Percentiles rank a stretch among this genome's conserved stretches.
Conservation (phyloP, 2,113 vertebrate species). For the Mus pahari region DNA sequence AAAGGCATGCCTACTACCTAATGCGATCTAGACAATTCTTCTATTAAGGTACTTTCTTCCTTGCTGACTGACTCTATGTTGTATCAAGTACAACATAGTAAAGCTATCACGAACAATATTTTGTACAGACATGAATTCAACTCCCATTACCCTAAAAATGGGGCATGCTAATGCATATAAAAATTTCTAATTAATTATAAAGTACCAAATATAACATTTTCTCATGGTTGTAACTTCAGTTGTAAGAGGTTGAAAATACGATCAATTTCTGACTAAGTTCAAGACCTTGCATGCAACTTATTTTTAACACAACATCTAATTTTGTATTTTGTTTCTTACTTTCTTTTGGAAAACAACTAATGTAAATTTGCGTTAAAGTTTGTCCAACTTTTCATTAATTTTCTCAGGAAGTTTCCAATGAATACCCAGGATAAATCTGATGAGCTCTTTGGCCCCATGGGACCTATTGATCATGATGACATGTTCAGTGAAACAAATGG, state of each 20-base stretch:
- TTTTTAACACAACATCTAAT: conserved; percentile 47
- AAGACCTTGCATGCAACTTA: neutral
- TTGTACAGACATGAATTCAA: too few relatives aligned
- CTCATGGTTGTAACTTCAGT: conserved; percentile 16
- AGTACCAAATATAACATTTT: conserved; percentile 19
- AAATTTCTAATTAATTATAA: neutral
- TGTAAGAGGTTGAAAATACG: neutral
- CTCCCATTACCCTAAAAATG: neutral
- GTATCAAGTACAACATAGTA: too few relatives aligned
- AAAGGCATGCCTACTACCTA: neutral
- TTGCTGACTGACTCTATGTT: neutral
- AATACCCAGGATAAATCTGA: neutral
- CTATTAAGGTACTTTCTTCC: neutral
- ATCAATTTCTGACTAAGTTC: neutral
- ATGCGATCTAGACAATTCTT: neutral
- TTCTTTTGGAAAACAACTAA: neutral
- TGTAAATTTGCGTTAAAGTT: conserved; percentile 14
- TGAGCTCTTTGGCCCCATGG: neutral
- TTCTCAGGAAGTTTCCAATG: neutral
- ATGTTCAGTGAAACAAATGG: neutral
- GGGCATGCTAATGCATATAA: neutral
- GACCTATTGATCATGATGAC: neutral
- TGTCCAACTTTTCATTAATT: neutral
- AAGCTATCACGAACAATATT: neutral
- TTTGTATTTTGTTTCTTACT: neutral